Percentiles rank a stretch among this genome's conserved stretches.
Evolutionary conservation across 2,888 invertebrate genomes (phyloP).

Genomic region (Amphimallon solstitiale): DNA sequence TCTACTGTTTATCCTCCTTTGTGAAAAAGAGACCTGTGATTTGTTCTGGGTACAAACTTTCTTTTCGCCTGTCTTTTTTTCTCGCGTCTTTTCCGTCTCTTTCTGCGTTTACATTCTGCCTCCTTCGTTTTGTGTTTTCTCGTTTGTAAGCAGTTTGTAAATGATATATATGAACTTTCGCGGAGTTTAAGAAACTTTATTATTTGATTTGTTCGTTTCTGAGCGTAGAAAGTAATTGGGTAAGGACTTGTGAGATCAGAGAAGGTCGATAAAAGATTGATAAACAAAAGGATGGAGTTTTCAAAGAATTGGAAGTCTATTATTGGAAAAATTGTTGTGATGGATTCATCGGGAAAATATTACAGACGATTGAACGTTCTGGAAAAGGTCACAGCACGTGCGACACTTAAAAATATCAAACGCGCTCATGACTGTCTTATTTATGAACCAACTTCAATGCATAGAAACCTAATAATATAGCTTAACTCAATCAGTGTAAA

Average conservation of each 20-base stretch:
- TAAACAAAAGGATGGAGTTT: conserved; percentile 13
- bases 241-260: conserved; percentile 10
- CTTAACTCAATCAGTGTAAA: too few relatives aligned
- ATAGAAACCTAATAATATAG: too few relatives aligned
- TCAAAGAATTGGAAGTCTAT: too few relatives aligned
- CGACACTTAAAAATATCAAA: too few relatives aligned
- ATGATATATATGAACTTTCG: conserved; percentile 35
- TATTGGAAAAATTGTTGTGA: too few relatives aligned
- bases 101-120: background rate
- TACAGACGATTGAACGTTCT: too few relatives aligned
- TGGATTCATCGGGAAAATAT: too few relatives aligned
- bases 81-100: background rate
- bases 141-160: conserved; percentile 36
- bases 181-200: conserved; percentile 27
- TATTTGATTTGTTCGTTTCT: conserved; percentile 28
- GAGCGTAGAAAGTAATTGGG: conserved; percentile 24
- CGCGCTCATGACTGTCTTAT: too few relatives aligned
- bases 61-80: conserved; percentile 19
- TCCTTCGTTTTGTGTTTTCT: conserved; percentile 23
- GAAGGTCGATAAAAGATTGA: conserved; percentile 20
- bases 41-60: conserved; percentile 35
- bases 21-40: conserved; percentile 37
- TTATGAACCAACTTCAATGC: too few relatives aligned
- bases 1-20: conserved; percentile 34
- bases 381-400: too few relatives aligned